These are phyloP conservation scores for Orchesella flavescens DNA, from an alignment of 2,888 invertebrate species.

Conservation along the genomic window DNA sequence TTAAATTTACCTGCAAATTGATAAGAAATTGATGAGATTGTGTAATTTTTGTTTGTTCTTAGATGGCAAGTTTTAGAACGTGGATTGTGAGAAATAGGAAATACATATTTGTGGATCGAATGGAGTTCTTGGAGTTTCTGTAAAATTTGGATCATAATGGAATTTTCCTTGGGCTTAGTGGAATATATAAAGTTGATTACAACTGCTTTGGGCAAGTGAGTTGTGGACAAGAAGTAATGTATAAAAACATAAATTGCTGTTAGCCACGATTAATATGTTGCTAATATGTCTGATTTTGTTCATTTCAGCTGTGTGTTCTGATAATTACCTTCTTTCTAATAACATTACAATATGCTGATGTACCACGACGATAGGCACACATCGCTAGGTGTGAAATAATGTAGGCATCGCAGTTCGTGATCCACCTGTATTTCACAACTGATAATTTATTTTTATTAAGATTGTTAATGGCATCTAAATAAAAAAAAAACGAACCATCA, in stretches of 20 bases:
- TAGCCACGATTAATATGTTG: background rate
- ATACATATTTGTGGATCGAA: background rate
- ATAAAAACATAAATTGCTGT: background rate
- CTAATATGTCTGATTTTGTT: background rate
- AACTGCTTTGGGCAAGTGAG: slow-evolving; percentile 39
- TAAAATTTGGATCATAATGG: slow-evolving; percentile 16
- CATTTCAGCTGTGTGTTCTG: slow-evolving; percentile 6
- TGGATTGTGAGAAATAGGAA: background rate
- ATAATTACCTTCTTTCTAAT: slow-evolving; percentile 36
- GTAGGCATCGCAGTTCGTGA: no score
- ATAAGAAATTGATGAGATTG: no score
- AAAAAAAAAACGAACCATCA: no score
- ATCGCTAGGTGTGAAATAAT: no score
- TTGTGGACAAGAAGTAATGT: no score
- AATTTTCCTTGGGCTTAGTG: slow-evolving; percentile 20
- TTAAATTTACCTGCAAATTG: background rate
- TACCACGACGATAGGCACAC: no score
- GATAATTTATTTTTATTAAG: background rate
- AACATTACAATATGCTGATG: slow-evolving; percentile 22
- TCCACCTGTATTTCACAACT: no score
- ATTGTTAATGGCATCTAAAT: no score
- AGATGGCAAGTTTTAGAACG: slow-evolving; percentile 33
- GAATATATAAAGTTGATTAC: slow-evolving; percentile 23
- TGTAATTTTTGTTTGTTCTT: no score
- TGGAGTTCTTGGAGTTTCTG: slow-evolving; percentile 11